Conservation (phyloP, 2,888 invertebrate genomes). For the Galeopsomyia nigrocyanea region DNA sequence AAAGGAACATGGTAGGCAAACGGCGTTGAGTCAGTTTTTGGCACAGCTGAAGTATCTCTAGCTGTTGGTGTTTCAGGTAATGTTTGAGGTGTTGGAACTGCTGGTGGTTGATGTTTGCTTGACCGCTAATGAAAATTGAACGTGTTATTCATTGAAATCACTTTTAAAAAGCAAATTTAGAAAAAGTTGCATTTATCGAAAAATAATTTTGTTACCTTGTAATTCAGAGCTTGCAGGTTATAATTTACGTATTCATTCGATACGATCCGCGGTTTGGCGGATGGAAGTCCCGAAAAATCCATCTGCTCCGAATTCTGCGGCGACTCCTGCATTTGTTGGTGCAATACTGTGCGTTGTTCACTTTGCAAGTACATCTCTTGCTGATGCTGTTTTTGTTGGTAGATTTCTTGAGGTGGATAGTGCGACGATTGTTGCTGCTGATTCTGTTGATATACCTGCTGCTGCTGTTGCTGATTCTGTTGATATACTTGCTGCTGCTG, state of each 20-base stretch:
- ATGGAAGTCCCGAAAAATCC: constrained; percentile 27
- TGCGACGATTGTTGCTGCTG: neutral
- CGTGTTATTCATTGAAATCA: no score
- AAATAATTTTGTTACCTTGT: no score
- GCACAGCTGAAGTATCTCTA: neutral
- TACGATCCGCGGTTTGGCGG: constrained; percentile 28
- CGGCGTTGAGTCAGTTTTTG: neutral
- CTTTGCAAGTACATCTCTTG: neutral
- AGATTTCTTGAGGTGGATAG: neutral
- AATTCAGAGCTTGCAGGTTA: neutral
- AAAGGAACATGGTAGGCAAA: no score
- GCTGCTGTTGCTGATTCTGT: no score
- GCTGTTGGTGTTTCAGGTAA: neutral
- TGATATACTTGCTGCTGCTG: constrained; percentile 1
- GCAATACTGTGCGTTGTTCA: neutral
- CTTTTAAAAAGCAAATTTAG: neutral
- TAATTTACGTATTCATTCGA: constrained; percentile 33
- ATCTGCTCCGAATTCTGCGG: neutral
- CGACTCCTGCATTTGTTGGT: neutral
- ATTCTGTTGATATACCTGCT: neutral
- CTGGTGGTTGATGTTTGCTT: neutral
- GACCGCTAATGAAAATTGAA: no score
- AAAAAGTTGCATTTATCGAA: neutral
- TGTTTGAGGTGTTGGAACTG: neutral
- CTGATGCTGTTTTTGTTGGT: neutral